Conservation (phyloP, 1,140 invertebrate species). For the Leucophenga varia region DNA sequence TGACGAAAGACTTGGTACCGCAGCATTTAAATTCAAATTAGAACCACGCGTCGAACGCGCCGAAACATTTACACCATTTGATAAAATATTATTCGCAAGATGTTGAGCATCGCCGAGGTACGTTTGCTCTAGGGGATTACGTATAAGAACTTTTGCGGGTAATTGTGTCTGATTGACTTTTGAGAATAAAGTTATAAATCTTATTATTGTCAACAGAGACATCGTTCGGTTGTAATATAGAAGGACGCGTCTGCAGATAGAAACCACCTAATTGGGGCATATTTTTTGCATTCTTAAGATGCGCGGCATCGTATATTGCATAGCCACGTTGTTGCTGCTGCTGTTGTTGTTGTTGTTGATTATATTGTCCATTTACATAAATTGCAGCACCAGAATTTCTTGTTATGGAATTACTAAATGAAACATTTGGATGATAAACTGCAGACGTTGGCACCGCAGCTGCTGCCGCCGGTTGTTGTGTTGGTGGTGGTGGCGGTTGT, state of each 20-base stretch:
- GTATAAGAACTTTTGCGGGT: constrained; percentile 34
- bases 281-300: constrained; percentile 17
- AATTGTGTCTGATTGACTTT: constrained; percentile 35
- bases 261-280: constrained; percentile 30
- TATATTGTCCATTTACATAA: constrained; percentile 46
- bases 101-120: no score
- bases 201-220: constrained; percentile 48
- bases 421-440: constrained; percentile 44
- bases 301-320: constrained; percentile 13
- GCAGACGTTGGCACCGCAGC: no score
- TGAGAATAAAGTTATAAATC: no score
- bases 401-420: constrained; percentile 38
- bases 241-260: constrained; percentile 37
- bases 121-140: constrained; percentile 25
- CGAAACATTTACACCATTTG: constrained; percentile 5
- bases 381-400: constrained; percentile 37
- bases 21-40: constrained; percentile 23
- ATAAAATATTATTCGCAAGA: constrained; percentile 8
- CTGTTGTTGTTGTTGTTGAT: constrained; percentile 41
- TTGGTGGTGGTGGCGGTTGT: constrained; percentile 10
- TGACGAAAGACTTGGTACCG: constrained; percentile 27
- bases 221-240: constrained; percentile 28
- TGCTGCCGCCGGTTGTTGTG: no score
- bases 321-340: constrained; percentile 15
- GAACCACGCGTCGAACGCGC: neutral